phyloP scores from a whole-genome alignment of 2,888 invertebrate genomes.

The Nemurella pictetii region DNA sequence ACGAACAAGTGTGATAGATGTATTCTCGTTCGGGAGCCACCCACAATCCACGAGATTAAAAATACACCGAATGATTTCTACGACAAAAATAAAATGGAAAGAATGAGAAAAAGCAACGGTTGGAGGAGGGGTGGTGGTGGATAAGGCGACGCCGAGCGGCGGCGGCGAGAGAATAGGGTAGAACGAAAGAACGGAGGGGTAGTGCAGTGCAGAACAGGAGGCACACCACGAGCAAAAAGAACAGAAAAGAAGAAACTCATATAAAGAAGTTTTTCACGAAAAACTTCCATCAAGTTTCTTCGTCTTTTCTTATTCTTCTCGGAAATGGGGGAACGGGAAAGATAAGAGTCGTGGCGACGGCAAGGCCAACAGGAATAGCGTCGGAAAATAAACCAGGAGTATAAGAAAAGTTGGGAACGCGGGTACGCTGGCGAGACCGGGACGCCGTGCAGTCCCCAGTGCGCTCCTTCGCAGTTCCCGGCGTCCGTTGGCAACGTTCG shows the following conservation, averaged over 20 bases:
- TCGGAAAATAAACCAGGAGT: constrained; percentile 35
- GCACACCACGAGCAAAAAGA: constrained; percentile 30
- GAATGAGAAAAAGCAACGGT: constrained; percentile 34
- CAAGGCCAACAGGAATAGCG: constrained; percentile 37
- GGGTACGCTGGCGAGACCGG: background rate
- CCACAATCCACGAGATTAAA: constrained; percentile 43
- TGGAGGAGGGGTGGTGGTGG: constrained; percentile 3
- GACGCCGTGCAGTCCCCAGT: background rate
- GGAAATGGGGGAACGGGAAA: constrained; percentile 23
- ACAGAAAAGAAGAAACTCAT: constrained; percentile 39
- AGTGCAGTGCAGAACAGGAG: constrained; percentile 24
- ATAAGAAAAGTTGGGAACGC: constrained; percentile 30
- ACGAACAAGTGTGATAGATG: constrained; percentile 34
- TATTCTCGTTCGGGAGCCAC: constrained; percentile 31
- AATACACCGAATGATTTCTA: constrained; percentile 43
- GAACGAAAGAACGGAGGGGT: constrained; percentile 4
- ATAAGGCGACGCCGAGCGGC: background rate
- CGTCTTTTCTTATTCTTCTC: constrained; percentile 32
- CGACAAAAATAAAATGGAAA: constrained; percentile 41
- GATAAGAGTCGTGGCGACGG: constrained; percentile 40
- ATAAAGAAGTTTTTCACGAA: constrained; percentile 40
- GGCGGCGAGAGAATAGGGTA: background rate
- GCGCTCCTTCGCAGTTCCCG: background rate
- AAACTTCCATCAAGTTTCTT: constrained; percentile 37
- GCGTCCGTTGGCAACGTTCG: background rate